Base-by-base conservation (phyloP, 2,888 invertebrate species). In the Andrena haemorrhoa region DNA sequence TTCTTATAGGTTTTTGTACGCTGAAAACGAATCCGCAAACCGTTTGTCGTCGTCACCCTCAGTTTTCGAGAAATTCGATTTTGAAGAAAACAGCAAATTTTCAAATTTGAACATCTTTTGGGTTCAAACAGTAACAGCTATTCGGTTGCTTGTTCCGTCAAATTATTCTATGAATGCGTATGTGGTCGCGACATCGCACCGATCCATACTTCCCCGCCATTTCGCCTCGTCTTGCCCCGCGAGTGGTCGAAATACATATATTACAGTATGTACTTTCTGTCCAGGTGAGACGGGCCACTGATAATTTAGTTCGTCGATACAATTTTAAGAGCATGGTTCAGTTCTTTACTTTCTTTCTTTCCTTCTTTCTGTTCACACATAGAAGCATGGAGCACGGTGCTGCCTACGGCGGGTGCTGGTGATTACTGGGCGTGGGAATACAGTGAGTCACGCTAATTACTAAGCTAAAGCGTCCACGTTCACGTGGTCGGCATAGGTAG, bases 361-460 rank as follows among this genome's bases (percentile, higher is more conserved):
- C 88, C 85, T 89, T 90, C 87, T 88, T 90, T 90, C 89, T 90
- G 90, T 90, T 90, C 88, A 91, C 90, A 89, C 91, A 88, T 92
- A 93, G 94, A 94, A 92, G 91, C 93, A 91, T 94, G 93, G 93
- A 94, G 93, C 90, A 92, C 93, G 90, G 90, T 94, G 89, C 93
- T 94, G 89, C 93, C 93, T 88, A 93, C 93, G 86, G 93, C 93
- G 85, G 92, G 93, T 89, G 92, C 92, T 90, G 93, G 90, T 88
- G 93, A 93, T 92, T 92, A 93, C 92, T 93, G 93, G 93, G 90
- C 91, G 89, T 92, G 92, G 91, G 92, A 93, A 88, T 92, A 92
- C 93, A 92, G 93, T 93, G 93, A 93, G 93, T 93, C 84, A 89
- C 85, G 77, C 85, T 84, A 89, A 88, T 88, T 88, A 88, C 84